Percentiles rank a stretch among this genome's conserved stretches.
Conservation (phyloP, 64 coral and sea anemone genomes). For the Dendronephthya gigantea region DNA sequence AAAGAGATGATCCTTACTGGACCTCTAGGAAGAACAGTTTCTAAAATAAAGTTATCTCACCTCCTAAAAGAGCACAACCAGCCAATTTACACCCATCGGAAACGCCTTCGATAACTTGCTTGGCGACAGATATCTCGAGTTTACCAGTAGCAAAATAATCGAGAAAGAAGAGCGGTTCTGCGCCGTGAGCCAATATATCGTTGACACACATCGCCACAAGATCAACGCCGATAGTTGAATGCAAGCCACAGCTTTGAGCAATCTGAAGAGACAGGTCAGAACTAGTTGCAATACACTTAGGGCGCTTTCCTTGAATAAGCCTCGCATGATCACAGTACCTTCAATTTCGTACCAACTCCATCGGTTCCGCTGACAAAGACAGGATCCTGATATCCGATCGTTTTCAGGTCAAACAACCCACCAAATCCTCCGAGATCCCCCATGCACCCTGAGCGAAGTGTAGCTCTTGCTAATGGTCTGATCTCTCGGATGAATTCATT, state of each 20-base stretch:
- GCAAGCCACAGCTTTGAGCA: conserved; percentile 49
- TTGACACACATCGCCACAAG: conserved; percentile 94
- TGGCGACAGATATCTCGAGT: conserved; percentile 47
- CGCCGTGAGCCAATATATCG: conserved; percentile 87
- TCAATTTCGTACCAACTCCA: conserved; percentile 87
- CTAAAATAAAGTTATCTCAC: conserved; percentile 16
- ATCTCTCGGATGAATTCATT: conserved; percentile 68
- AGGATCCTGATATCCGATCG: conserved; percentile 74
- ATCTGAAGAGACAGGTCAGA: conserved; percentile 24
- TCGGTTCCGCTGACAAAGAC: conserved; percentile 92
- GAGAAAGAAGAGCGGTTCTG: conserved; percentile 76
- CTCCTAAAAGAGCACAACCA: conserved; percentile 85
- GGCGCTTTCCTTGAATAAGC: no score
- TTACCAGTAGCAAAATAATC: conserved; percentile 78
- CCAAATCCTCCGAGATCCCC: conserved; percentile 82
- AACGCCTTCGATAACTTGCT: conserved; percentile 29
- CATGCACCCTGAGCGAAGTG: conserved; percentile 55
- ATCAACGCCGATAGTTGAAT: conserved; percentile 71
- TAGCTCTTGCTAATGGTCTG: conserved; percentile 59
- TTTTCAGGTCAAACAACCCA: conserved; percentile 76
- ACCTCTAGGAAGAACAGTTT: no score
- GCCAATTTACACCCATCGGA: conserved; percentile 59
- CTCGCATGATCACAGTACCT: no score
- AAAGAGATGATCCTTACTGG: no score
- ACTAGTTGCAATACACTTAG: no score